A percentile compares a stretch with the other conserved stretches of the same genome.
Conservation (phyloP, 2,797 vertebrate species). For the Vespertilio murinus region DNA sequence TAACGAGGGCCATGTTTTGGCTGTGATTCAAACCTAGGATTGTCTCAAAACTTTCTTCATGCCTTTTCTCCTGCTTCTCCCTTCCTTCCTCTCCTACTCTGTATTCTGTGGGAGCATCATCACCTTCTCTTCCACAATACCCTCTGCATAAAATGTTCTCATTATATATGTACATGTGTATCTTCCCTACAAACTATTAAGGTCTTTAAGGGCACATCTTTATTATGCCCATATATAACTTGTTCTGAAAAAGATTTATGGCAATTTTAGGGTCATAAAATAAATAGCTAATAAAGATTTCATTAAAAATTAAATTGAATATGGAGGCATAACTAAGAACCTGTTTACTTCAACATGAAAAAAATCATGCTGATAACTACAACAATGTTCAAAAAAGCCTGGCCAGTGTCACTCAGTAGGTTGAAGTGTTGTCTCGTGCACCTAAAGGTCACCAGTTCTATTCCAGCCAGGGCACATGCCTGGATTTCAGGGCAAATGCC, state of each 20-base stretch:
- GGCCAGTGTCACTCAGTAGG: no score
- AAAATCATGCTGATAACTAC: not conserved
- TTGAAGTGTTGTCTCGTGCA: no score
- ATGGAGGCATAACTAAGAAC: not conserved
- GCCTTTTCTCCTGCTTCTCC: not conserved
- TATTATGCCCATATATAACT: not conserved
- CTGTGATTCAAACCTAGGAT: not conserved
- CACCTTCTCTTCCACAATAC: not conserved
- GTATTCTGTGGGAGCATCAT: not conserved
- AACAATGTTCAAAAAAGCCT: not conserved
- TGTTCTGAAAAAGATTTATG: not conserved
- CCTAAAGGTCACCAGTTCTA: no score
- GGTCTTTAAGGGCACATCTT: not conserved
- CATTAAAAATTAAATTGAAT: constrained; percentile 7
- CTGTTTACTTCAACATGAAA: not conserved
- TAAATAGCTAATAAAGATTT: not conserved
- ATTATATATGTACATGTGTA: not conserved
- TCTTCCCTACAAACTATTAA: not conserved
- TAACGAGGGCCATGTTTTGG: not conserved
- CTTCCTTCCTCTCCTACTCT: not conserved
- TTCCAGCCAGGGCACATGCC: no score
- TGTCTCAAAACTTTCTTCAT: not conserved
- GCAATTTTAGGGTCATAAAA: not conserved
- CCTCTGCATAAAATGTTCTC: not conserved
- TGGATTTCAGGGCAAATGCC: no score